A percentile compares a stretch with the other conserved stretches of the same genome.
These are phyloP conservation scores for Rhagophthalmus giganteus DNA, from an alignment of 2,888 invertebrate genomes.

Conservation along the genomic window DNA sequence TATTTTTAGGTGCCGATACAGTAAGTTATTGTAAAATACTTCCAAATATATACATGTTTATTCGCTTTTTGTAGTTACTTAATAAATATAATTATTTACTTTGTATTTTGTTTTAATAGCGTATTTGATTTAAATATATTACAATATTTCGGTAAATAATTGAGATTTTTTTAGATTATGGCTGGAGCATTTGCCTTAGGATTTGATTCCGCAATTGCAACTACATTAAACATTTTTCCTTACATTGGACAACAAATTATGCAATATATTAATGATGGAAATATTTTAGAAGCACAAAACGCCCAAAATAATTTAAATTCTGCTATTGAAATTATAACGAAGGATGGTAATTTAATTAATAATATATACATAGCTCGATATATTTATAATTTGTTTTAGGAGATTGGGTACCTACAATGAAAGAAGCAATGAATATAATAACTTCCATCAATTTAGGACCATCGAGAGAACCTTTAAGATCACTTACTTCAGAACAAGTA, in stretches of 20 bases:
- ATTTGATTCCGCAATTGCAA: slow-evolving; percentile 73
- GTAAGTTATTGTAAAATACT: slow-evolving; percentile 51
- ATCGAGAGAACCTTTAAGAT: slow-evolving; percentile 58
- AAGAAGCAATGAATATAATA: slow-evolving; percentile 62
- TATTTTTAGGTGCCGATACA: slow-evolving; percentile 72
- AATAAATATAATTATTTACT: too few species aligned
- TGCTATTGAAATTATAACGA: slow-evolving; percentile 47
- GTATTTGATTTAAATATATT: too few species aligned
- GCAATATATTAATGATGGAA: slow-evolving; percentile 56
- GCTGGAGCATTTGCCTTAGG: slow-evolving; percentile 69
- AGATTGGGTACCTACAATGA: slow-evolving; percentile 66
- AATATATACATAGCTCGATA: too few species aligned
- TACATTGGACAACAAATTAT: slow-evolving; percentile 62
- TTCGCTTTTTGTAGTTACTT: too few species aligned
- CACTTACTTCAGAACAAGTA: slow-evolving; percentile 45
- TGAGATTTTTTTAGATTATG: too few species aligned
- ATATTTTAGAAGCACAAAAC: slow-evolving; percentile 55
- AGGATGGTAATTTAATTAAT: slow-evolving; percentile 22
- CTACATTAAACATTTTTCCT: slow-evolving; percentile 70
- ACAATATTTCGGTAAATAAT: too few species aligned
- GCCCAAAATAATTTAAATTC: slow-evolving; percentile 57
- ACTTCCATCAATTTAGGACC: slow-evolving; percentile 63
- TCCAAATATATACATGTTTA: too few species aligned
- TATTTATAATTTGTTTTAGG: too few species aligned
- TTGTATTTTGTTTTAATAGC: too few species aligned